Percentiles rank a stretch among this genome's conserved stretches.
These are phyloP conservation scores for Zalophus californianus DNA, from an alignment of 2,797 vertebrate species.

Conservation along the genomic window DNA sequence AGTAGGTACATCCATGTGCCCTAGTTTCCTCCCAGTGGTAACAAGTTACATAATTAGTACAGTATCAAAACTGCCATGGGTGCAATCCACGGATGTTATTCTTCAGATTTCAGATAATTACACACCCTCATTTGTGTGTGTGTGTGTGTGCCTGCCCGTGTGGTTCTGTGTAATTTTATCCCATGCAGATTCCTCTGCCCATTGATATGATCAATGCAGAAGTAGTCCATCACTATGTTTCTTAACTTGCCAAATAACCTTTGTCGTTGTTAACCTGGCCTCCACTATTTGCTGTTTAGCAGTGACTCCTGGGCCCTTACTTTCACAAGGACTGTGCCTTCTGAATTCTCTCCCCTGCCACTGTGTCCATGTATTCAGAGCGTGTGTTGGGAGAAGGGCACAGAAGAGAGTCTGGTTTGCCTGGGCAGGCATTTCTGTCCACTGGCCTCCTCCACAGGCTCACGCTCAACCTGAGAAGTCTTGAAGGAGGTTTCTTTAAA, in stretches of 20 bases:
- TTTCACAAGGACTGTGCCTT: not conserved
- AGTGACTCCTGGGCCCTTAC: not conserved
- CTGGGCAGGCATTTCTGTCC: slow-evolving; percentile 7
- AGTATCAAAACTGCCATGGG: not conserved
- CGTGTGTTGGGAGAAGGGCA: not conserved
- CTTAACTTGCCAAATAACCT: not conserved
- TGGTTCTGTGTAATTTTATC: not conserved
- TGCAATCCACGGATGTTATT: not conserved
- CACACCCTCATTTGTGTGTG: accelerated
- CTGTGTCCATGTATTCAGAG: not conserved
- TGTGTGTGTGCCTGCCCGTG: accelerated
- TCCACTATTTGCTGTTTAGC: not conserved
- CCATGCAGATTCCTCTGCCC: no score
- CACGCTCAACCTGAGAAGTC: not conserved
- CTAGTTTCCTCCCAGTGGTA: not conserved
- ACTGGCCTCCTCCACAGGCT: not conserved
- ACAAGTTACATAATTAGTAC: not conserved
- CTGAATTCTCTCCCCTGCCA: not conserved
- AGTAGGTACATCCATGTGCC: not conserved
- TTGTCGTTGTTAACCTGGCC: not conserved
- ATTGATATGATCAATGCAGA: not conserved
- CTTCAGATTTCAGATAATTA: not conserved
- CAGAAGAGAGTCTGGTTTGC: not conserved
- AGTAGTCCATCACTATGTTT: accelerated
- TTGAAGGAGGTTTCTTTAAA: not conserved